phyloP scores from a whole-genome alignment of 2,888 invertebrate genomes.

The Drosophila melanosoma region DNA sequence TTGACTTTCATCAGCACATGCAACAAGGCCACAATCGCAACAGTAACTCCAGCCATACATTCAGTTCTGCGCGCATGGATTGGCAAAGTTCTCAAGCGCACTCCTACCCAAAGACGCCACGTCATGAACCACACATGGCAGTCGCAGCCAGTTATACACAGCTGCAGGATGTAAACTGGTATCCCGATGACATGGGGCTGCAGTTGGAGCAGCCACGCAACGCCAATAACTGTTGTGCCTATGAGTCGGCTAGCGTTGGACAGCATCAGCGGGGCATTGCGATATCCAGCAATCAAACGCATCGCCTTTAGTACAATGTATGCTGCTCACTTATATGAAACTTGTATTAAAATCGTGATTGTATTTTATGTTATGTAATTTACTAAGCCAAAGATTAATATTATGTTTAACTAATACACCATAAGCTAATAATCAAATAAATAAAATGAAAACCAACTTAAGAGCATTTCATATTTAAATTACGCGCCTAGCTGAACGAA shows the following conservation, averaged over 20 bases:
- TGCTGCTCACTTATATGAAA: slow-evolving; percentile 18
- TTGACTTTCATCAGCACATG: slow-evolving; percentile 88
- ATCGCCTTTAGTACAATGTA: slow-evolving; percentile 46
- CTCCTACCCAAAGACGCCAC: slow-evolving; percentile 54
- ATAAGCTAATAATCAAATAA: slow-evolving; percentile 61
- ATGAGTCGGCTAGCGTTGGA: slow-evolving; percentile 55
- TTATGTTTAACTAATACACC: slow-evolving; percentile 31
- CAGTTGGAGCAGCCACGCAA: slow-evolving; percentile 58
- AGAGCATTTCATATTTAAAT: slow-evolving; percentile 1
- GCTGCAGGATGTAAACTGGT: slow-evolving; percentile 64
- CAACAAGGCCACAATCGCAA: slow-evolving; percentile 46
- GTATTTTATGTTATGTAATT: slow-evolving; percentile 48
- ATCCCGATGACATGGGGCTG: slow-evolving; percentile 52
- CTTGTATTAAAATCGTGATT: slow-evolving; percentile 67
- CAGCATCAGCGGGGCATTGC: slow-evolving; percentile 63
- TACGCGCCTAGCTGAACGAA: slow-evolving; percentile 1
- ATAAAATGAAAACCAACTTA: slow-evolving; percentile 12
- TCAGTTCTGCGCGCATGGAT: slow-evolving; percentile 60
- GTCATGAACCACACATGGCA: slow-evolving; percentile 43
- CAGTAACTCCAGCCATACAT: slow-evolving; percentile 45
- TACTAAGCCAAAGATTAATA: slow-evolving; percentile 69
- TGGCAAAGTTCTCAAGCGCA: slow-evolving; percentile 62
- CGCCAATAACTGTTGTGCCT: slow-evolving; percentile 56
- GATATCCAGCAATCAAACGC: slow-evolving; percentile 66
- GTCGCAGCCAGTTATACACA: slow-evolving; percentile 52